Evolutionary conservation across 1,140 invertebrate species (phyloP).

Genomic region (Macrosteles quadrilineatus): DNA sequence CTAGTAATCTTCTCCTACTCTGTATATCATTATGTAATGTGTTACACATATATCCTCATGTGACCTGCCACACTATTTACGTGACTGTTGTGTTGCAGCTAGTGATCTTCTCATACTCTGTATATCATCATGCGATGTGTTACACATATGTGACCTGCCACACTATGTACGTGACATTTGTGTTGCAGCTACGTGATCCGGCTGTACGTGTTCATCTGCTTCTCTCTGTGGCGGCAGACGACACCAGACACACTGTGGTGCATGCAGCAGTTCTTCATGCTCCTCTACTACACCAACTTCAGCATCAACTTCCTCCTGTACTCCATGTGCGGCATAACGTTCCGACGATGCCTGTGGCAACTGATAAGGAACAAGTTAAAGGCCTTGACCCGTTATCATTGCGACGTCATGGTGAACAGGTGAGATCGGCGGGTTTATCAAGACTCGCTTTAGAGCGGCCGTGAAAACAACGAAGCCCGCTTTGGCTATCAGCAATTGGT

Average conservation of each 20-base stretch:
- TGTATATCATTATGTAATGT: no score
- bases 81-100: no score
- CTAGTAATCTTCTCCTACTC: no score
- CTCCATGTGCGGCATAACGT: conserved; percentile 59
- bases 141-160: no score
- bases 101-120: no score
- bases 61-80: no score
- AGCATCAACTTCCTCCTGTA: conserved; percentile 62
- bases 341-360: conserved; percentile 57
- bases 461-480: no score
- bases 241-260: conserved; percentile 54
- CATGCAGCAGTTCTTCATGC: conserved; percentile 60
- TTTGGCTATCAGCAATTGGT: no score
- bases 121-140: no score
- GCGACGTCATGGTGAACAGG: conserved; percentile 46
- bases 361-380: conserved; percentile 53
- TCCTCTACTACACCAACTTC: conserved; percentile 62
- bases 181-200: conserved; percentile 59
- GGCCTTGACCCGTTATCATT: conserved; percentile 51
- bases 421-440: background rate
- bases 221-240: conserved; percentile 50
- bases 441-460: background rate
- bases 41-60: no score
- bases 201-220: conserved; percentile 55
- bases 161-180: no score